Conservation (phyloP, 2,888 invertebrate genomes). For the Teleogryllus oceanicus region DNA sequence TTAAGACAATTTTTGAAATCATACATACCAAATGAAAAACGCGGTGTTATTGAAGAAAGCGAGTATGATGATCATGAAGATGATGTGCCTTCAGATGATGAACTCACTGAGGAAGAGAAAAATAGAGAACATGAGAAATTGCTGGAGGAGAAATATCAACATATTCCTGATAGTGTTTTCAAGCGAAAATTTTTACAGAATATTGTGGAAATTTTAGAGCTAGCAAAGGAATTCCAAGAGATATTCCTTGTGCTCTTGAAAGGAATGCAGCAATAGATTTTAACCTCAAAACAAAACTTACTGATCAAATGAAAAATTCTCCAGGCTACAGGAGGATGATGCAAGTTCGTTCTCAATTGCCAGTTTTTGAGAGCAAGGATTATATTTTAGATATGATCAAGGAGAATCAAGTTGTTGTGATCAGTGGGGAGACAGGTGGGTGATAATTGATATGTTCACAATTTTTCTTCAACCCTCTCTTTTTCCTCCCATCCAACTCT, state of each 20-base stretch:
- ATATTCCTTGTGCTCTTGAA: slow-evolving; percentile 36
- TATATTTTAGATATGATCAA: slow-evolving; percentile 61
- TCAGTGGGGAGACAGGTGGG: slow-evolving; percentile 69
- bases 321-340: slow-evolving; percentile 55
- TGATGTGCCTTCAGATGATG: not conserved
- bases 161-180: slow-evolving; percentile 54
- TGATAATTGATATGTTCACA: too few species aligned
- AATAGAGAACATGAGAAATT: not conserved
- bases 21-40: not conserved
- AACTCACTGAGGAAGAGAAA: slow-evolving; percentile 5
- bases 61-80: not conserved
- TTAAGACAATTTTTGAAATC: not conserved
- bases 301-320: slow-evolving; percentile 45
- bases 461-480: not conserved
- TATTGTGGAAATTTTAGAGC: slow-evolving; percentile 59
- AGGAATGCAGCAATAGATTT: slow-evolving; percentile 48
- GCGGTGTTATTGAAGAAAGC: not conserved
- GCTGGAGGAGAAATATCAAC: slow-evolving; percentile 45
- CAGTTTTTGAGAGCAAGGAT: slow-evolving; percentile 60
- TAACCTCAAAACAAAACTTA: slow-evolving; percentile 50
- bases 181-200: slow-evolving; percentile 61
- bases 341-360: slow-evolving; percentile 61
- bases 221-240: slow-evolving; percentile 49
- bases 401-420: slow-evolving; percentile 68
- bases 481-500: too few species aligned